Conservation (phyloP, 2,888 invertebrate genomes). For the Julus scandinavius region DNA sequence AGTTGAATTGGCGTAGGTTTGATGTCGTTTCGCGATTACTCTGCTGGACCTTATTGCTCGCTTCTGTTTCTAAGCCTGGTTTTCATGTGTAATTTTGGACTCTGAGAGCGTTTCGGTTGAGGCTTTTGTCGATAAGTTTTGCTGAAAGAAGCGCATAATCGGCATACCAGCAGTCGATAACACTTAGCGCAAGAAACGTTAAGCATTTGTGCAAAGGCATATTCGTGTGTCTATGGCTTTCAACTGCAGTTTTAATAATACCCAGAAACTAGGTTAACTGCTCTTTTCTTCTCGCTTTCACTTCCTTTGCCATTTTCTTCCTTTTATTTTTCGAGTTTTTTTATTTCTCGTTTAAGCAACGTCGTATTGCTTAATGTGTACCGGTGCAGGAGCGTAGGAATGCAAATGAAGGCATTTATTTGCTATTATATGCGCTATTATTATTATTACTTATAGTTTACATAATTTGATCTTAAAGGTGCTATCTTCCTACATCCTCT, state of each 20-base stretch:
- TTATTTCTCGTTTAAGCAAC: neutral
- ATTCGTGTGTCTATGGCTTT: neutral
- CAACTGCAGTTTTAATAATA: constrained; percentile 5
- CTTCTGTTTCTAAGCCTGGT: neutral
- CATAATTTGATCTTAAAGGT: constrained; percentile 27
- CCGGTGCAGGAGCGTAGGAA: constrained; percentile 19
- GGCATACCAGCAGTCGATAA: constrained; percentile 33
- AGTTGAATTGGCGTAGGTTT: neutral
- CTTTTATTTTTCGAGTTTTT: neutral
- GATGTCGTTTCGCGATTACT: neutral
- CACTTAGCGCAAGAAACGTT: constrained; percentile 26
- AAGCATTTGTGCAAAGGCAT: neutral
- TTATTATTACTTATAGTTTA: constrained; percentile 33
- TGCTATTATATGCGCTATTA: neutral
- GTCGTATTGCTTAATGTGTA: neutral
- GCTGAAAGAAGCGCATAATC: constrained; percentile 16
- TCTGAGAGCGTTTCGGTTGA: neutral
- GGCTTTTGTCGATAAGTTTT: constrained; percentile 9
- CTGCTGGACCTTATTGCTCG: neutral
- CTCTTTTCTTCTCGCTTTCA: neutral
- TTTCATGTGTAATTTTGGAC: neutral
- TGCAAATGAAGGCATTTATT: constrained; percentile 25
- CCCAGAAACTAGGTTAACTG: constrained; percentile 27
- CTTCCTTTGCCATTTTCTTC: neutral
- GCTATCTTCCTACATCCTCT: neutral